phyloP scores from a whole-genome alignment of 2,113 vertebrate species.

The Myotis yumanensis region DNA sequence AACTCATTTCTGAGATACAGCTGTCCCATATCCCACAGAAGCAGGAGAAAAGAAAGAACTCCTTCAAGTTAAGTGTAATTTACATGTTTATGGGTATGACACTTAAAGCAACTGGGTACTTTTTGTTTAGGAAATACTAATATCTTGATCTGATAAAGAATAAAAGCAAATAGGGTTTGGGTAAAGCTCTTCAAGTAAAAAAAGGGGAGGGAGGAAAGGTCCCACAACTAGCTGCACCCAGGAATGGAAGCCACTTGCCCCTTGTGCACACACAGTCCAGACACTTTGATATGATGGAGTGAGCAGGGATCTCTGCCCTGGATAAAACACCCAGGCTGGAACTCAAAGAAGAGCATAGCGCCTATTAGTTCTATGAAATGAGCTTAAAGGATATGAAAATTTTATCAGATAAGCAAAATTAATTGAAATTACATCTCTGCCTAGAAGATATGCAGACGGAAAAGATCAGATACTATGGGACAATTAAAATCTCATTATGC shows the following conservation, averaged over 20 bases:
- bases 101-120: not conserved
- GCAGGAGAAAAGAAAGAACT: not conserved
- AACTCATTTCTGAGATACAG: not conserved
- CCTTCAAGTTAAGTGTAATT: not conserved
- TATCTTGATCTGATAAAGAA: conserved; percentile 13
- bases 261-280: not conserved
- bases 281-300: conserved; percentile 47
- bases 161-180: conserved; percentile 35
- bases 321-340: conserved; percentile 76
- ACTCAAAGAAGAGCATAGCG: conserved; percentile 62
- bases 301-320: conserved; percentile 61
- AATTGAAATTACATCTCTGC: conserved; percentile 84
- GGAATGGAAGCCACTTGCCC: not conserved
- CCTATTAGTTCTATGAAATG: conserved; percentile 82
- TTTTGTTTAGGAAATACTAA: conserved; percentile 40
- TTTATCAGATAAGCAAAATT: conserved; percentile 84
- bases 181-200: not conserved
- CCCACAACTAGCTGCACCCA: not conserved
- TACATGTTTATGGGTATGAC: not conserved
- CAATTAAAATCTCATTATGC: conserved; percentile 79
- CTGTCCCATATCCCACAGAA: not conserved
- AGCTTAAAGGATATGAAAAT: conserved; percentile 78
- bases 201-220: not conserved
- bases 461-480: conserved; percentile 64
- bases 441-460: conserved; percentile 75